Conservation (phyloP, 2,797 vertebrate genomes). For the Sebastes nivosus region DNA sequence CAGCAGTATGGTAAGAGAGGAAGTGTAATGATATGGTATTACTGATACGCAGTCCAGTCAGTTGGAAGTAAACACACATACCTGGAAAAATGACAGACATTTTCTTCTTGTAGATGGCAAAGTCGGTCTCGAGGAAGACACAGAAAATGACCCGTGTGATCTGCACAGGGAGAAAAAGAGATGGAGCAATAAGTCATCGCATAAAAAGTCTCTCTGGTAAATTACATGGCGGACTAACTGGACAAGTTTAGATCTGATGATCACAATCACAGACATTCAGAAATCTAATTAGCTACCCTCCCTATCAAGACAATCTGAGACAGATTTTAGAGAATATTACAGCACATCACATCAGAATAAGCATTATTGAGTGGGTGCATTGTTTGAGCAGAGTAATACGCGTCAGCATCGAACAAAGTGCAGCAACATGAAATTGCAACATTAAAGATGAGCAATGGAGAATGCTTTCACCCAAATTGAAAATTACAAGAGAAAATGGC, state of each 20-base stretch:
- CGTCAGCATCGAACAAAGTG: conserved; percentile 33
- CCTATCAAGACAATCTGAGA: conserved; percentile 47
- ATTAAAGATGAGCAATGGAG: conserved; percentile 20
- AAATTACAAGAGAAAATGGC: conserved; percentile 22
- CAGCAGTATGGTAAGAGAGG: not conserved
- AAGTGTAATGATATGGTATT: conserved; percentile 1
- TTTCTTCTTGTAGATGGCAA: conserved; percentile 97
- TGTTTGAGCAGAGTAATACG: conserved; percentile 26
- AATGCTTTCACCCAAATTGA: conserved; percentile 7
- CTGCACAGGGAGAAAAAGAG: conserved; percentile 78
- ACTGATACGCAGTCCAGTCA: not conserved
- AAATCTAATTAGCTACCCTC: conserved; percentile 56
- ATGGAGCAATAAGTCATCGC: conserved; percentile 33
- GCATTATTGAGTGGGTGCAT: conserved; percentile 31
- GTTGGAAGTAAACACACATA: conserved; percentile 67
- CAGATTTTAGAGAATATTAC: conserved; percentile 51
- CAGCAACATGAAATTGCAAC: conserved; percentile 22
- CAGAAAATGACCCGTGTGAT: conserved; percentile 97
- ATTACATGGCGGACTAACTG: conserved; percentile 18
- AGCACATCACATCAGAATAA: conserved; percentile 60
- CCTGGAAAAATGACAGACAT: conserved; percentile 92
- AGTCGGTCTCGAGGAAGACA: conserved; percentile 97
- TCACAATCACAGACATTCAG: conserved; percentile 32
- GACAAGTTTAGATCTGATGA: conserved; percentile 34
- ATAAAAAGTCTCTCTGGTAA: conserved; percentile 18